Evolutionary conservation across 2,888 invertebrate species (phyloP).

Genomic region (Nasonia oneida): DNA sequence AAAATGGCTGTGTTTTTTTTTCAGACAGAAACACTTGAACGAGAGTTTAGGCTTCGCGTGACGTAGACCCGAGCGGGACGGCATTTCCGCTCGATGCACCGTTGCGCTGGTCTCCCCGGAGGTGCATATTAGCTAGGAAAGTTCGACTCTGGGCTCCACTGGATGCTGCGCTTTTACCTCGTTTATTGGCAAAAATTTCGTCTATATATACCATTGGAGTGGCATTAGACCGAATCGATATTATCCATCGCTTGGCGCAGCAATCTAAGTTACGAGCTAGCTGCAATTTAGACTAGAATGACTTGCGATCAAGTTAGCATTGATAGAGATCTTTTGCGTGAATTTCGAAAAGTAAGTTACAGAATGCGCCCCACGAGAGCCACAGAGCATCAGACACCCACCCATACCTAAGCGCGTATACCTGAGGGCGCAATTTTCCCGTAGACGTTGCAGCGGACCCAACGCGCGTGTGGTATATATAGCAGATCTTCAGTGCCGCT

Average conservation of each 20-base stretch:
- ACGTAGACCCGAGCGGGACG: not conserved
- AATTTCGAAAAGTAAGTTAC: not conserved
- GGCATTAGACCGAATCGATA: no score
- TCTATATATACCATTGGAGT: not conserved
- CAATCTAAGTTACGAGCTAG: no score
- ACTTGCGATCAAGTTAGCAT: not conserved
- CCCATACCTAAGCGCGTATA: slow-evolving; percentile 49
- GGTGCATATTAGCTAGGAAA: not conserved
- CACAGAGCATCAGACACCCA: not conserved
- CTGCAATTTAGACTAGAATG: no score
- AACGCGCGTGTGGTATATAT: slow-evolving; percentile 57
- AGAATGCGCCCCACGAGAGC: not conserved
- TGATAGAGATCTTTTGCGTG: not conserved
- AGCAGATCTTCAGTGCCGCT: not conserved
- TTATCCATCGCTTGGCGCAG: no score
- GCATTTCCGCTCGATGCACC: slow-evolving; percentile 31
- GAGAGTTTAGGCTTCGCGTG: slow-evolving; percentile 13
- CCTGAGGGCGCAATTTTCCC: slow-evolving; percentile 67
- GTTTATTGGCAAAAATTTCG: not conserved
- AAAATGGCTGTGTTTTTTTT: no score
- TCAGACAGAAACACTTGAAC: slow-evolving; percentile 29
- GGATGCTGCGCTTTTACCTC: not conserved
- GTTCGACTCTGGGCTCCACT: not conserved
- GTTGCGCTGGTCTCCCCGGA: not conserved
- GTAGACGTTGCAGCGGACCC: slow-evolving; percentile 59